Conservation (phyloP, 2,888 invertebrate genomes). For the Dynastes tityus region DNA sequence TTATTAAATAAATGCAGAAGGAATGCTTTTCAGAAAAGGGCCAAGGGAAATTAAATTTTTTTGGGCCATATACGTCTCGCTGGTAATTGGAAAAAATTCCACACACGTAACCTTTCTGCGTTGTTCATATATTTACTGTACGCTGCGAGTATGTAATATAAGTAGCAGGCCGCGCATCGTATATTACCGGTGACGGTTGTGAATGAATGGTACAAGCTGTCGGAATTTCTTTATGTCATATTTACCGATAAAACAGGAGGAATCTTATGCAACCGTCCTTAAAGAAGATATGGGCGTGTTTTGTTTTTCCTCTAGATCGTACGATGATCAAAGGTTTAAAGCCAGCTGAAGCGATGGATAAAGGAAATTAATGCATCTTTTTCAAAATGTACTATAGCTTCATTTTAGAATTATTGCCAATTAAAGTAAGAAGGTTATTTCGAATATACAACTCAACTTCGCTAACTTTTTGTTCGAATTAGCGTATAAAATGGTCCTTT, state of each 20-base stretch:
- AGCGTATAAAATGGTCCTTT: no score
- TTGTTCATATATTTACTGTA: slow-evolving; percentile 13
- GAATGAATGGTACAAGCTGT: slow-evolving; percentile 26
- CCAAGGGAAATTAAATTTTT: no score
- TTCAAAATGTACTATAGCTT: no score
- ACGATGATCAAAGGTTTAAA: no score
- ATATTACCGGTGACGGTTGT: not conserved
- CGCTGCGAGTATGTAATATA: not conserved
- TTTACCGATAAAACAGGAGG: slow-evolving; percentile 24
- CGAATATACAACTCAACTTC: no score
- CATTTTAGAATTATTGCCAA: no score
- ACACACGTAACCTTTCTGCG: slow-evolving; percentile 35
- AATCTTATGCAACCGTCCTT: not conserved
- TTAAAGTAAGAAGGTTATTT: no score
- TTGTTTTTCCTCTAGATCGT: no score
- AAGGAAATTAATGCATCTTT: no score
- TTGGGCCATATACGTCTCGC: slow-evolving; percentile 33
- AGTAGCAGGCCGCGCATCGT: not conserved
- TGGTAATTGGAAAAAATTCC: slow-evolving; percentile 42
- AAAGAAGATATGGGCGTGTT: no score
- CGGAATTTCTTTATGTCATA: slow-evolving; percentile 44
- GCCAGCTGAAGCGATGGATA: no score
- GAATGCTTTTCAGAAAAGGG: slow-evolving; percentile 42
- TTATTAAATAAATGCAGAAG: slow-evolving; percentile 34
- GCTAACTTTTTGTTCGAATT: no score